These are phyloP conservation scores for Pachliopta kotzebuea DNA, from an alignment of 2,888 invertebrate species.

Conservation along the genomic window DNA sequence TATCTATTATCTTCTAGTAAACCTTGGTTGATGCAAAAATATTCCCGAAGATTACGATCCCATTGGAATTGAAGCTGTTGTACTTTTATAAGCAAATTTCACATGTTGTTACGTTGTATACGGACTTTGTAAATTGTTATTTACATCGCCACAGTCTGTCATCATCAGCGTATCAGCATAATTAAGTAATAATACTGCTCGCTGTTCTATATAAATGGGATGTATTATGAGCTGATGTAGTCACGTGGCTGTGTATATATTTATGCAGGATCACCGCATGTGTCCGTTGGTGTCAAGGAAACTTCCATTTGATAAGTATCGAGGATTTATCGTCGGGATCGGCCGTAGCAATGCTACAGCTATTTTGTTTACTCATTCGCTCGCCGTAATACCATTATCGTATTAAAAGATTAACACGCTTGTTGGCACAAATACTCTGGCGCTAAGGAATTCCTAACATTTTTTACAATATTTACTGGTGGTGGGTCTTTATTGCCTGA, in stretches of 20 bases:
- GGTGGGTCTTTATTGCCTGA: too few species aligned
- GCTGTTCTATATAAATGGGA: conserved; percentile 14
- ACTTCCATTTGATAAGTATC: conserved; percentile 16
- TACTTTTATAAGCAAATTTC: too few species aligned
- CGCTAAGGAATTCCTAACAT: neutral
- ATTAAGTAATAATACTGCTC: neutral
- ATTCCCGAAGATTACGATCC: too few species aligned
- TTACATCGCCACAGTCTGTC: neutral
- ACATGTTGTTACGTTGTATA: neutral
- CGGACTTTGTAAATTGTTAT: neutral
- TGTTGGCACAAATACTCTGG: neutral
- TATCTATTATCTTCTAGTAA: too few species aligned
- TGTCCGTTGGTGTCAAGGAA: conserved; percentile 14
- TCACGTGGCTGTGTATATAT: conserved; percentile 8
- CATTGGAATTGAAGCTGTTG: too few species aligned
- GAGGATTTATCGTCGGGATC: conserved; percentile 8
- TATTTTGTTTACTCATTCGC: conserved; percentile 6
- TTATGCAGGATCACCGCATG: conserved; percentile 11
- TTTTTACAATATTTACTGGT: neutral
- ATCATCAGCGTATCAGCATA: neutral
- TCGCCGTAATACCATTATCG: neutral
- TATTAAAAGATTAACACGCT: conserved; percentile 5
- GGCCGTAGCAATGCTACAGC: neutral
- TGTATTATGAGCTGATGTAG: conserved; percentile 5
- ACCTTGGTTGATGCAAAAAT: too few species aligned